Percentiles rank a stretch among this genome's conserved stretches.
phyloP scores from a whole-genome alignment of 2,888 invertebrate species.

The Aphodius granarius region DNA sequence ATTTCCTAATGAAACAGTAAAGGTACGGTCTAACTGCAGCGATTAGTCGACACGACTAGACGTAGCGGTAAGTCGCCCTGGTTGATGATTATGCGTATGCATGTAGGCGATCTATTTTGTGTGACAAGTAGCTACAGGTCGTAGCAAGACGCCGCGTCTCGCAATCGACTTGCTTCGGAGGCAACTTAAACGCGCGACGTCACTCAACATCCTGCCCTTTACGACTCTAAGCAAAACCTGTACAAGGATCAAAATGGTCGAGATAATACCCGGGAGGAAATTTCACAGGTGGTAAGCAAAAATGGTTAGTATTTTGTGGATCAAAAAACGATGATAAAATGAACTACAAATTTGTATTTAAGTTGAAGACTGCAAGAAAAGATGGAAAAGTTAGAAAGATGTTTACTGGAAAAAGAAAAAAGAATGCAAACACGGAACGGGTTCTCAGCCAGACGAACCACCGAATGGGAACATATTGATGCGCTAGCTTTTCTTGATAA shows the following conservation, averaged over 20 bases:
- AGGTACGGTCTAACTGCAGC: slow-evolving; percentile 9
- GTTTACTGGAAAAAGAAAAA: slow-evolving; percentile 1
- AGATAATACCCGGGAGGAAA: slow-evolving; percentile 13
- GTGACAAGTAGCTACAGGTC: not conserved
- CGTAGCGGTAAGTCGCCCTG: slow-evolving; percentile 1
- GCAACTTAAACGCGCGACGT: not conserved
- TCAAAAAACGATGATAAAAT: no score
- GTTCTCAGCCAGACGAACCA: slow-evolving; percentile 1
- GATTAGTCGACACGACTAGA: slow-evolving; percentile 8
- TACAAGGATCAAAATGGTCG: slow-evolving; percentile 15
- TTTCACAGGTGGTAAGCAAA: slow-evolving; percentile 14
- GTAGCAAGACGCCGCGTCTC: not conserved
- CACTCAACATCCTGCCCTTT: slow-evolving; percentile 10
- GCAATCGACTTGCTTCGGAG: not conserved
- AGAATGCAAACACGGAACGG: not conserved
- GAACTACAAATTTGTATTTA: not conserved
- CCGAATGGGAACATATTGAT: slow-evolving; percentile 5
- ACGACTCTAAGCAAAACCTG: slow-evolving; percentile 15
- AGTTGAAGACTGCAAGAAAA: slow-evolving; percentile 8
- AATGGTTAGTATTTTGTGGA: slow-evolving; percentile 17
- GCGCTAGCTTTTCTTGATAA: slow-evolving; percentile 8
- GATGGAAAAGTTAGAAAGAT: slow-evolving; percentile 7
- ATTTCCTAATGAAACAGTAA: no score
- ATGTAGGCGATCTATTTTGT: slow-evolving; percentile 3
- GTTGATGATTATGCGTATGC: not conserved